Evolutionary conservation across 1,140 invertebrate genomes (phyloP).

Genomic region (Lethrus apterus): DNA sequence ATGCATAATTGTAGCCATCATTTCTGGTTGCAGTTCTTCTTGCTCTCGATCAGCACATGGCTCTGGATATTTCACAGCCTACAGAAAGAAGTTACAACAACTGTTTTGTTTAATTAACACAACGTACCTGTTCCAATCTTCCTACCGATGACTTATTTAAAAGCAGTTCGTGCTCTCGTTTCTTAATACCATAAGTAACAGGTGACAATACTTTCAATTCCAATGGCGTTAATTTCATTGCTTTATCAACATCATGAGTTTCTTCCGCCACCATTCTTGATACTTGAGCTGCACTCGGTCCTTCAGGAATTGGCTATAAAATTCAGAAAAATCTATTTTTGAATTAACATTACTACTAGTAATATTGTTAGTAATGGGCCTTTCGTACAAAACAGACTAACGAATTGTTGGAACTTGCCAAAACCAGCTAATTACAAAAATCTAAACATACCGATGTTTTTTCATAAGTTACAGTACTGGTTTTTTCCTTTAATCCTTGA

Average conservation of each 20-base stretch:
- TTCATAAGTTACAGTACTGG: slow-evolving; percentile 10
- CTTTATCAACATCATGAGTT: slow-evolving; percentile 4
- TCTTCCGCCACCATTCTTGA: slow-evolving; percentile 10
- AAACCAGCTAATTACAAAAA: no score
- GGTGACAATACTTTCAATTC: neutral
- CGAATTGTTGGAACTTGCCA: no score
- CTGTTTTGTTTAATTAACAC: no score
- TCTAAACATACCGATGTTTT: neutral
- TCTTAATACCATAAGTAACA: slow-evolving; percentile 5
- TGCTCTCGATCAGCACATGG: slow-evolving; percentile 1
- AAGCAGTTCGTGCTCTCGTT: slow-evolving; percentile 5
- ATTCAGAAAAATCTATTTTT: neutral
- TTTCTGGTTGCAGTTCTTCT: slow-evolving; percentile 15
- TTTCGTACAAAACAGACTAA: no score
- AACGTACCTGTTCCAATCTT: neutral
- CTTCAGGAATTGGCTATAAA: neutral
- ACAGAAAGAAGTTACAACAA: no score
- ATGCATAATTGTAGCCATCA: slow-evolving; percentile 14
- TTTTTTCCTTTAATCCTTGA: slow-evolving; percentile 4
- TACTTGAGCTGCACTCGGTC: slow-evolving; percentile 2
- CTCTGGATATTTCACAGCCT: neutral
- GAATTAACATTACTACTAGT: no score
- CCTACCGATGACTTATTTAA: neutral
- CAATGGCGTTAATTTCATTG: neutral
- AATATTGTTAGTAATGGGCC: no score